Conservation (phyloP, 2,113 vertebrate species). For the Piaya cayana region DNA sequence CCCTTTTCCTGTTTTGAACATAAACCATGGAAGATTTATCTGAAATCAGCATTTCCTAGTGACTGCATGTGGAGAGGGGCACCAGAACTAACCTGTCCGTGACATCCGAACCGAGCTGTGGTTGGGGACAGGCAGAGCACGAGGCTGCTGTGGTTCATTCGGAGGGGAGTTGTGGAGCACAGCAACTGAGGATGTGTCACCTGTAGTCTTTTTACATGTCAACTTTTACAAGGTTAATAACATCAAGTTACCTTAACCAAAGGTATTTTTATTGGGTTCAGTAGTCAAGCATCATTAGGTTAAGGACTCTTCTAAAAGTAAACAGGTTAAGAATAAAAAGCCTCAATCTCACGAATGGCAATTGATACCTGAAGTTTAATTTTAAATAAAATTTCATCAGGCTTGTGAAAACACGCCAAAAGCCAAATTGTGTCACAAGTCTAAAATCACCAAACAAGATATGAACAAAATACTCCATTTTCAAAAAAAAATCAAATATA, state of each 20-base stretch:
- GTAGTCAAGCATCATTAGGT: constrained; percentile 1
- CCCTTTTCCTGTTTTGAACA: background rate
- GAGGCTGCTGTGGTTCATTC: rapidly evolving
- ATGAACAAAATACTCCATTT: constrained; percentile 33
- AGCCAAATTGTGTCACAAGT: background rate
- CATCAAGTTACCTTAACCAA: constrained; percentile 36
- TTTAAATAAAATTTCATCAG: constrained; percentile 15
- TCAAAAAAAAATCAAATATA: background rate
- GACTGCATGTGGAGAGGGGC: background rate
- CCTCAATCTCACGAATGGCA: background rate
- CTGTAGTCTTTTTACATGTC: background rate
- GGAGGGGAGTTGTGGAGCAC: background rate
- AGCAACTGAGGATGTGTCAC: background rate
- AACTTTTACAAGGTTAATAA: background rate
- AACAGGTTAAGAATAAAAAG: background rate
- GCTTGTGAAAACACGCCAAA: background rate
- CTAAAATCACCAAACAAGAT: background rate
- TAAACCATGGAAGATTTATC: background rate
- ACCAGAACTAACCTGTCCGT: background rate
- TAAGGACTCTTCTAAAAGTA: constrained; percentile 19
- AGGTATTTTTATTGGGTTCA: constrained; percentile 35
- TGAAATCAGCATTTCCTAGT: background rate
- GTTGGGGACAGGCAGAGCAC: rapidly evolving
- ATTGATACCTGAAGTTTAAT: background rate
- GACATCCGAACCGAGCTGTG: background rate